Evolutionary conservation across 2,888 invertebrate genomes (phyloP), one percentile per base, ranked within the genome.

Genomic region (Ethmia dodecea): DNA sequence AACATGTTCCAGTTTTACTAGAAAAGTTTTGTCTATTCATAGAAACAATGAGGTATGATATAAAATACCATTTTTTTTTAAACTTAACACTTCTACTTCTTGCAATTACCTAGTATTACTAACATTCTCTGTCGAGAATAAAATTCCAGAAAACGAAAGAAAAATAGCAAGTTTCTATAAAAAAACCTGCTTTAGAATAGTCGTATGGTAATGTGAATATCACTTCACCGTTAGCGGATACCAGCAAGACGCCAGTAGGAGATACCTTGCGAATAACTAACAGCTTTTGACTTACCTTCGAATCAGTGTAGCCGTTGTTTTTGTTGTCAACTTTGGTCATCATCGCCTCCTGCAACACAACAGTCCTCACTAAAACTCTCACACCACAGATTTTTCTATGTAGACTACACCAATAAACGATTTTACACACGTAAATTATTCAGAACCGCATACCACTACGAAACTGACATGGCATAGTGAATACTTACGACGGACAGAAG

Each of bases 251-350:
- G 49, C 43, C 45, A 39, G 0, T 40, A 24, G 8, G 31, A 30
- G 9, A 11, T 5, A 15, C 41, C 40, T 49, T 36, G 37, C 33
- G 52, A 62, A 57, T 52, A 51, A 52, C 38, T 57, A 43, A 55
- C 56, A 43, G 57, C 5, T 9, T 10, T 64, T 64, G 53, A 71
- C 88, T 84, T 52, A 89, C 89, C 86, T 89, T 89, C 26, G 78
- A 60, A 59, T 88, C 88, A 58, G 71, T 78, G 50, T 88, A 89
- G 47, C 86, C 88, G 64, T 74, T 75, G 57, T 87, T 88, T 55
- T 81, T 87, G 66, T 88, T 88, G 55, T 88, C 88, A 49, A 76
- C 72, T 84, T 89, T 89, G 58, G 78, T 88, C 86, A 89, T 89
- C 79, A 88, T 83, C 63, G 79, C 87, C 83, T 87, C 79, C 75